Conservation (phyloP, 2,888 invertebrate genomes). For the Cerceris ruficornis region DNA sequence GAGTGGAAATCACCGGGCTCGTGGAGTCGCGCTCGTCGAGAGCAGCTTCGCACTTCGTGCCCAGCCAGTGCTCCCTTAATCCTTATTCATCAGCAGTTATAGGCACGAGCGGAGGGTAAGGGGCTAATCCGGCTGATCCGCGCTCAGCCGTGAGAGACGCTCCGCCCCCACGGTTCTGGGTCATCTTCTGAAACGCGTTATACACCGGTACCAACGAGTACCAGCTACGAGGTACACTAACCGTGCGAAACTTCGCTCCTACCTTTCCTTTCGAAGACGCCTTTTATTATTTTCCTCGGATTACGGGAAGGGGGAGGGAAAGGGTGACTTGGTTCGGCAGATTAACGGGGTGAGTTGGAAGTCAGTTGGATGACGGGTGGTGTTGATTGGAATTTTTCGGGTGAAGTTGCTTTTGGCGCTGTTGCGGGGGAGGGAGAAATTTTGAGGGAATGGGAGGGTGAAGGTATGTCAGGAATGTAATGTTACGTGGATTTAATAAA, state of each 20-base stretch:
- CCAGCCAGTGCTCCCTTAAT: conserved; percentile 74
- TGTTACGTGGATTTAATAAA: too few relatives aligned
- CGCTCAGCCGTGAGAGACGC: conserved; percentile 73
- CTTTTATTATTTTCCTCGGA: conserved; percentile 46
- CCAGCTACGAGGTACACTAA: conserved; percentile 28
- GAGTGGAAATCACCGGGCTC: conserved; percentile 47
- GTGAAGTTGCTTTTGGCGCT: too few relatives aligned
- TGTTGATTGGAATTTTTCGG: too few relatives aligned
- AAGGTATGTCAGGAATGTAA: too few relatives aligned
- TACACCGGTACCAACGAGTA: conserved; percentile 60
- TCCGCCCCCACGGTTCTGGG: conserved; percentile 64
- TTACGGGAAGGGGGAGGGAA: conserved; percentile 6
- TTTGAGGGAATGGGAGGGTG: too few relatives aligned
- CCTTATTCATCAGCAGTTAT: conserved; percentile 79
- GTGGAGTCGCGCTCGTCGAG: conserved; percentile 54
- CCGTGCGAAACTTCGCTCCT: conserved; percentile 30
- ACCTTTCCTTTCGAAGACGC: conserved; percentile 1
- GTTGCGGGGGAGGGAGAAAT: too few relatives aligned
- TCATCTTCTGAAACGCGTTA: conserved; percentile 66
- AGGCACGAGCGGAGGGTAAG: conserved; percentile 73
- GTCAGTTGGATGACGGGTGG: too few relatives aligned
- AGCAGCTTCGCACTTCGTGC: conserved; percentile 71
- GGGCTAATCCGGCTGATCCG: conserved; percentile 79
- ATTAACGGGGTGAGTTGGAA: too few relatives aligned
- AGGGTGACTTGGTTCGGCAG: background rate